phyloP scores from a whole-genome alignment of 2,113 vertebrate species.

The Myrmecophaga tridactyla region DNA sequence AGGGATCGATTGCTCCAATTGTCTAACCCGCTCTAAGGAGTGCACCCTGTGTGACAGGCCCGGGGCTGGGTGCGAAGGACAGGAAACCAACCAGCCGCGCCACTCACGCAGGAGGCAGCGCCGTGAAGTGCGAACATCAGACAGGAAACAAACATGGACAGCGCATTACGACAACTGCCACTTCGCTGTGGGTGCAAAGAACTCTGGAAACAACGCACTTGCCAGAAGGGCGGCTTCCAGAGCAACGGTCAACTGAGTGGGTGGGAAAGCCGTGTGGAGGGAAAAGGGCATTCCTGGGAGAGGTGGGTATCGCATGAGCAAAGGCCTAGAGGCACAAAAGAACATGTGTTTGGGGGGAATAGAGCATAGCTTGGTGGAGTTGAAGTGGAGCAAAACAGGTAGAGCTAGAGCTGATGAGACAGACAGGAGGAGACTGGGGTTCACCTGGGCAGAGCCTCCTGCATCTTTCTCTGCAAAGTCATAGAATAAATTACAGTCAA shows the following conservation, averaged over 20 bases:
- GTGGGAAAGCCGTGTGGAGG: not conserved
- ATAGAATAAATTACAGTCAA: fast-evolving
- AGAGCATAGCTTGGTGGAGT: not conserved
- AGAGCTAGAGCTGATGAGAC: not conserved
- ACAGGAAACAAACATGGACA: fast-evolving
- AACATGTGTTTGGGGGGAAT: not conserved
- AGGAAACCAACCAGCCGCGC: fast-evolving
- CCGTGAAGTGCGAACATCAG: not conserved
- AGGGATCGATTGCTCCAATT: not conserved
- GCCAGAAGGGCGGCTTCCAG: not conserved
- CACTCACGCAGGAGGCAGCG: not conserved
- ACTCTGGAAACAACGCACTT: not conserved
- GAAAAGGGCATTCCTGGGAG: not conserved
- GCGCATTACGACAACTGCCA: fast-evolving
- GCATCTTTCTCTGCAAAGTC: not conserved
- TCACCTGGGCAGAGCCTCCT: not conserved
- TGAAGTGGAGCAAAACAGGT: fast-evolving
- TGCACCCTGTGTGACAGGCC: not conserved
- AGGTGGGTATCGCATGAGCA: not conserved
- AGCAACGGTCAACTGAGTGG: not conserved
- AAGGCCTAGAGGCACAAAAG: not conserved
- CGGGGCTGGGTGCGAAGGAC: fast-evolving
- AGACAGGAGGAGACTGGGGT: not conserved
- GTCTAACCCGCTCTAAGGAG: not conserved
- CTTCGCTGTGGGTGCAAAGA: not conserved